Evolutionary conservation across 2,888 invertebrate genomes (phyloP).

Genomic region (Bruchidius siliquastri): DNA sequence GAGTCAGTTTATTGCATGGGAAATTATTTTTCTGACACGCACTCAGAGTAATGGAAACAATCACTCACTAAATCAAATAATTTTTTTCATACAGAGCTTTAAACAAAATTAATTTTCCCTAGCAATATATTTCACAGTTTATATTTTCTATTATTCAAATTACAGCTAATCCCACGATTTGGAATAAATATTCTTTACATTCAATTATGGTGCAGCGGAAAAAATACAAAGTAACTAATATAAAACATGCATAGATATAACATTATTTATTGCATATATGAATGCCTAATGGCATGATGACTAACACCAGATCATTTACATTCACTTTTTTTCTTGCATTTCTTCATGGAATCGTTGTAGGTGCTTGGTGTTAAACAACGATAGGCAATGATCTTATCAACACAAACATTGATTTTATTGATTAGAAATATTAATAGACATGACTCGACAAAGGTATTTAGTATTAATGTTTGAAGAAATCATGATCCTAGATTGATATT

Average conservation of each 20-base stretch:
- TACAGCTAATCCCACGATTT: not conserved
- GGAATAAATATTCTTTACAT: not conserved
- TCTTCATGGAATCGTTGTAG: not conserved
- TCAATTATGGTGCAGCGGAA: not conserved
- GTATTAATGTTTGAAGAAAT: no score
- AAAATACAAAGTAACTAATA: not conserved
- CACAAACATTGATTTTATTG: not conserved
- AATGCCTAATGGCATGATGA: not conserved
- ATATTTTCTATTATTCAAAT: not conserved
- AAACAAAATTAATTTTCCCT: not conserved
- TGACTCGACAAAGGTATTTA: not conserved
- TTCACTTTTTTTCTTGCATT: not conserved
- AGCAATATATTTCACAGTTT: not conserved
- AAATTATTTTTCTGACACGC: not conserved
- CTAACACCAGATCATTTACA: not conserved
- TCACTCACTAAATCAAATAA: not conserved
- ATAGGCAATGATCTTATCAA: not conserved
- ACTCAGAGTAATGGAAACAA: not conserved
- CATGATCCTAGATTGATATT: no score
- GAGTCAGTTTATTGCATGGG: not conserved
- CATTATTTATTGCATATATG: not conserved
- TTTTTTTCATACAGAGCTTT: not conserved
- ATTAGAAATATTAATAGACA: not conserved
- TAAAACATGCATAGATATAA: not conserved
- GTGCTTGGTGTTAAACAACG: not conserved